phyloP scores from a whole-genome alignment of 2,113 vertebrate species.

The Carassius carassius region DNA sequence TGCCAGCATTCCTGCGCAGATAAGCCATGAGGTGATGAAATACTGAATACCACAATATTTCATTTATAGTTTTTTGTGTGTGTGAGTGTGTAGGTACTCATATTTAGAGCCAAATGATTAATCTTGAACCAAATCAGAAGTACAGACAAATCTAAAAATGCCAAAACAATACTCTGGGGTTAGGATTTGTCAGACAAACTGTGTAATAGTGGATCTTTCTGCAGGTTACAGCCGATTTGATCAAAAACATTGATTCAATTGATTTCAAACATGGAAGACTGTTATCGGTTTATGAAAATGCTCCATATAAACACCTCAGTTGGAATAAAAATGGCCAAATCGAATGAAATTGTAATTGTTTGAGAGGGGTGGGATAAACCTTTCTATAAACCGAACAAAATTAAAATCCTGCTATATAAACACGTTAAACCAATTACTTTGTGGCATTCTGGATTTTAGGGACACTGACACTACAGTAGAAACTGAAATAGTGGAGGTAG shows the following conservation, averaged over 20 bases:
- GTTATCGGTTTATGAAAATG: too few species aligned
- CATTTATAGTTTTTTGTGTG: conserved; percentile 20
- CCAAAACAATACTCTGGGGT: not conserved
- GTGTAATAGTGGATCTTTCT: not conserved
- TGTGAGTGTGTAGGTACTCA: not conserved
- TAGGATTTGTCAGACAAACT: not conserved
- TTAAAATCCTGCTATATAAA: too few species aligned
- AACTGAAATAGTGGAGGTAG: too few species aligned
- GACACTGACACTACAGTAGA: too few species aligned
- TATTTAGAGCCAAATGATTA: not conserved
- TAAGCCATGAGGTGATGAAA: conserved; percentile 87
- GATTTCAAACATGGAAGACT: too few species aligned
- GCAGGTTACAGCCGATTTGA: not conserved
- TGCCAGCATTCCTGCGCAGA: conserved; percentile 95
- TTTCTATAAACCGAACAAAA: too few species aligned
- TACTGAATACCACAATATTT: conserved; percentile 9
- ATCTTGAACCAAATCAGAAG: not conserved
- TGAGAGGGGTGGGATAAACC: too few species aligned
- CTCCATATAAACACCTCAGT: too few species aligned
- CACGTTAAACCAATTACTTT: too few species aligned
- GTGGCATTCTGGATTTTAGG: too few species aligned
- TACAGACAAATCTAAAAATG: not conserved
- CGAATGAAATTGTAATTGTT: too few species aligned
- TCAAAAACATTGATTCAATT: not conserved
- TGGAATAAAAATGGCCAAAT: too few species aligned